These are phyloP conservation scores for Bedellia somnulentella DNA, from an alignment of 2,888 invertebrate species.

Conservation along the genomic window DNA sequence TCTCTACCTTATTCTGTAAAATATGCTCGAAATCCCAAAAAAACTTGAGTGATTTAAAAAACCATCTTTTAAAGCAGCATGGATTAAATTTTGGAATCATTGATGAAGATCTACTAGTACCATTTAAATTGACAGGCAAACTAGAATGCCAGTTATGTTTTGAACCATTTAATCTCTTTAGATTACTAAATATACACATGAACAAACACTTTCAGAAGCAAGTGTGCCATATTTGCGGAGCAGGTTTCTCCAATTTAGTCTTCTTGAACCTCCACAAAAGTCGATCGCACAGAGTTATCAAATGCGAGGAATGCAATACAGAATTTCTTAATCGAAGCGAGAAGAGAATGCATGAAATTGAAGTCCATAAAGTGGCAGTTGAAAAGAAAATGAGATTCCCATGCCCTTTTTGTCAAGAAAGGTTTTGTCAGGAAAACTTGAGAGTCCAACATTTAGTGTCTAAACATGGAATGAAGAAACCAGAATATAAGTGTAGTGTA, in stretches of 20 bases:
- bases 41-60: slow-evolving; percentile 17
- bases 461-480: slow-evolving; percentile 28
- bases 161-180: slow-evolving; percentile 25
- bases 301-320: slow-evolving; percentile 23
- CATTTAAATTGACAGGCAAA: slow-evolving; percentile 24
- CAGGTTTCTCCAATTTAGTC: slow-evolving; percentile 33
- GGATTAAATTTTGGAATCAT: slow-evolving; percentile 17
- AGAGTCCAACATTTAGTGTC: slow-evolving; percentile 26
- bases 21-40: slow-evolving; percentile 19
- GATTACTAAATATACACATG: slow-evolving; percentile 38
- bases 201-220: slow-evolving; percentile 45
- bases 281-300: slow-evolving; percentile 22
- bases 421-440: slow-evolving; percentile 31
- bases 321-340: slow-evolving; percentile 18
- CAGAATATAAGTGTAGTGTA: slow-evolving; percentile 27
- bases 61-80: slow-evolving; percentile 23
- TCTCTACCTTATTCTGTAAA: slow-evolving; percentile 29
- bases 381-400: slow-evolving; percentile 30
- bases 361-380: slow-evolving; percentile 10
- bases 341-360: slow-evolving; percentile 19
- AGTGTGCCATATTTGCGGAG: slow-evolving; percentile 40
- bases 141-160: slow-evolving; percentile 35
- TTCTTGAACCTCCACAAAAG: slow-evolving; percentile 32
- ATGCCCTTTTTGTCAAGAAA: slow-evolving; percentile 25
- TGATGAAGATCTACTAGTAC: slow-evolving; percentile 29